A percentile compares a stretch with the other conserved stretches of the same genome.
phyloP scores from a whole-genome alignment of 2,888 invertebrate genomes.

The Acrobasis consociella region DNA sequence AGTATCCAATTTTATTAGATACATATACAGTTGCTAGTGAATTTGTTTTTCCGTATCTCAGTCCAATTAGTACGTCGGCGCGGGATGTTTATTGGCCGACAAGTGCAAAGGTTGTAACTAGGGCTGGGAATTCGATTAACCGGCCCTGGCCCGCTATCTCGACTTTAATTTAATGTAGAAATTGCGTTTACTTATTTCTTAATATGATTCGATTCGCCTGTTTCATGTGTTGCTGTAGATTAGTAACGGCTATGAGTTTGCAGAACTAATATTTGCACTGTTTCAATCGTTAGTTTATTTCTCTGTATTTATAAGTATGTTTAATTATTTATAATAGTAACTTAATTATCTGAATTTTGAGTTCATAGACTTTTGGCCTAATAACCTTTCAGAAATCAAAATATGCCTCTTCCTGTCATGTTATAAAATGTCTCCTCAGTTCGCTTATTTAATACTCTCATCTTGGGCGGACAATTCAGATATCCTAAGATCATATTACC shows the following conservation, averaged over 20 bases:
- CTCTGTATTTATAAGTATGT: background rate
- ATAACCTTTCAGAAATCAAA: too few relatives aligned
- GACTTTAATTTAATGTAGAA: constrained; percentile 33
- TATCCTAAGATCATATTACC: too few relatives aligned
- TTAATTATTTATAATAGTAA: background rate
- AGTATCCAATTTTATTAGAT: constrained; percentile 5
- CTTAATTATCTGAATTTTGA: too few relatives aligned
- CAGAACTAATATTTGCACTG: constrained; percentile 10
- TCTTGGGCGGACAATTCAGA: too few relatives aligned
- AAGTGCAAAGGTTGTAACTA: constrained; percentile 37
- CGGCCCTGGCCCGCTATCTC: constrained; percentile 28
- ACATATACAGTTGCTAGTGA: constrained; percentile 5
- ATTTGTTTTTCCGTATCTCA: constrained; percentile 32
- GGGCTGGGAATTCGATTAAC: constrained; percentile 36
- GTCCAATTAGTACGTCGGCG: constrained; percentile 37
- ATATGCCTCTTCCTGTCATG: too few relatives aligned
- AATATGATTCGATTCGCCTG: constrained; percentile 27
- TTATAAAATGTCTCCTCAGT: too few relatives aligned
- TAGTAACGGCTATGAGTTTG: constrained; percentile 21
- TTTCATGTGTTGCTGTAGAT: constrained; percentile 21
- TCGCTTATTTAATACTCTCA: too few relatives aligned
- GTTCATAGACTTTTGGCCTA: too few relatives aligned
- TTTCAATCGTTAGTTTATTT: constrained; percentile 28
- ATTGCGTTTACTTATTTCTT: constrained; percentile 30
- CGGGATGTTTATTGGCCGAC: constrained; percentile 34